Base-by-base conservation (phyloP, 1,140 invertebrate genomes). In the Tachypleus tridentatus region DNA sequence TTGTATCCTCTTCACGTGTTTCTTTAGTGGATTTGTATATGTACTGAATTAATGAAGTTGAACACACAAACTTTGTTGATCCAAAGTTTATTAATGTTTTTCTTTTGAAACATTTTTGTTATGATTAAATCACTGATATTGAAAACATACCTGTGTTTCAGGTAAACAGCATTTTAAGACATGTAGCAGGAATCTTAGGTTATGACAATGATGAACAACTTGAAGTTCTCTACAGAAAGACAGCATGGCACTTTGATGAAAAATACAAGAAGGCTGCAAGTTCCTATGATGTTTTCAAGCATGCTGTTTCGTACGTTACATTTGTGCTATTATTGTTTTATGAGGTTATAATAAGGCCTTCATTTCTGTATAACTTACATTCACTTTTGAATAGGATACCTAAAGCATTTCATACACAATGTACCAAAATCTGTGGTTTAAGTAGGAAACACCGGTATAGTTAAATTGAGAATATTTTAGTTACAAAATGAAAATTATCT, bases 211-310 rank as follows among this genome's bases (percentile, higher is more conserved):
- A 97, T 75, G 87, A 92, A 70, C 88, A 98, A 74, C 77, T 99
- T 53, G 96, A 98, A 74, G n/a, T n/a, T n/a, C n/a, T n/a, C n/a
- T n/a, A n/a, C n/a, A n/a, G 88, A 70, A 94, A 94, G 74, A 99
- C 97, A n/a, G 97, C 97, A 3, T 99, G 97, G 97, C 82, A 88
- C 76, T 99, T 99, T 81, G 97, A 99, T 78, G 89, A 93, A 72
- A 98, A 98, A 78, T 90, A 91, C 73, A 98, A 96, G 75, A 97
- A 94, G 76, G 91, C 93, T 76, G 88, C 87, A 47, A 92, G 90
- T 54, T 91, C 94, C 58, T 98, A 97, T 80, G 97, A 99, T 77
- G 91, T 93, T 70, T 99, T 99, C 75, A 99, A 99, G 80, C 93
- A 97, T 79, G 92, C 95, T 72, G 95, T 98, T 60, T 82, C 87